Evolutionary conservation across 2,888 invertebrate genomes (phyloP).

Genomic region (Cosmopolites sordidus): DNA sequence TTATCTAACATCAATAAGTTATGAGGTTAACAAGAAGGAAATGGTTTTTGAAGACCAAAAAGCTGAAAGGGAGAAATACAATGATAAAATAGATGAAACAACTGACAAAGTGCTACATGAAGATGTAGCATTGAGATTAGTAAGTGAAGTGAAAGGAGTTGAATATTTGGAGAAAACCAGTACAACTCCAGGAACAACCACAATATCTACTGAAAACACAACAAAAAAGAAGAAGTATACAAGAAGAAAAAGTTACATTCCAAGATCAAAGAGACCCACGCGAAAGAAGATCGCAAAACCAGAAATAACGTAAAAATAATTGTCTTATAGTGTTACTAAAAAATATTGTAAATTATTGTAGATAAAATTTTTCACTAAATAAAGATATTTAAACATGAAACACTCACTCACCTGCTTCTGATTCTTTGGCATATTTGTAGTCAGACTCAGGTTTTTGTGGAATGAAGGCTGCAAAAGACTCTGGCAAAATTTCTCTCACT

Average conservation of each 20-base stretch:
- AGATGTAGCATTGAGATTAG: conserved; percentile 43
- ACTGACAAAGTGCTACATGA: conserved; percentile 34
- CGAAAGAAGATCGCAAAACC: not conserved
- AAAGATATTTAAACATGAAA: too few species aligned
- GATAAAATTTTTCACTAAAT: too few species aligned
- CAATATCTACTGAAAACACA: conserved; percentile 19
- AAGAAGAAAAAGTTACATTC: conserved; percentile 29
- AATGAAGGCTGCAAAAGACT: conserved; percentile 75
- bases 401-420: conserved; percentile 65
- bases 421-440: conserved; percentile 88
- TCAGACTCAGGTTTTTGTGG: conserved; percentile 81
- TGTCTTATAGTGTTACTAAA: too few species aligned
- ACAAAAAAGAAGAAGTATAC: conserved; percentile 33
- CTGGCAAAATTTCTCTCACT: conserved; percentile 88
- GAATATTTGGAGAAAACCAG: conserved; percentile 33
- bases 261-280: conserved; percentile 24
- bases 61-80: not conserved
- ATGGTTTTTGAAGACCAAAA: conserved; percentile 1
- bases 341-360: too few species aligned
- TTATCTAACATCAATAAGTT: conserved; percentile 53
- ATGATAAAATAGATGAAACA: not conserved
- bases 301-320: not conserved
- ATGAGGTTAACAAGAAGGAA: conserved; percentile 49
- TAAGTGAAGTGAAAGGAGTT: conserved; percentile 46
- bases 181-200: conserved; percentile 2